Conservation (phyloP, 1,140 invertebrate genomes). For the Monomorium pharaonis region DNA sequence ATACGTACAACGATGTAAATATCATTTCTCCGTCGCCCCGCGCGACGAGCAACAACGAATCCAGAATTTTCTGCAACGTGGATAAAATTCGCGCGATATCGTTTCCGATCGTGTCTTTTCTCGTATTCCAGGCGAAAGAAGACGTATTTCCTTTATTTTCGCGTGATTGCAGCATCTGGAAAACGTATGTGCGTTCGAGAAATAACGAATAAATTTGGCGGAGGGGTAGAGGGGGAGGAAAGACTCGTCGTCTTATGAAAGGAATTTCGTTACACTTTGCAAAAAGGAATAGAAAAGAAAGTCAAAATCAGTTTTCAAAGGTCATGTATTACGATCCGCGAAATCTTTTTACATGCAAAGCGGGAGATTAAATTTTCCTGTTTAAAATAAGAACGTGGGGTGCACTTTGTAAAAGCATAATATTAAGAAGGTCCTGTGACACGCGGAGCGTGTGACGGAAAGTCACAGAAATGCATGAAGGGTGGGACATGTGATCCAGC, state of each 20-base stretch:
- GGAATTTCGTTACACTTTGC: background rate
- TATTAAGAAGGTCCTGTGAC: background rate
- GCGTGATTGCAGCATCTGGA: slow-evolving; percentile 2
- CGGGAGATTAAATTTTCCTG: slow-evolving; percentile 21
- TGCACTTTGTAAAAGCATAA: background rate
- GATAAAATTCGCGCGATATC: slow-evolving; percentile 25
- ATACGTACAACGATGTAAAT: slow-evolving; percentile 12
- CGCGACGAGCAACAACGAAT: slow-evolving; percentile 20
- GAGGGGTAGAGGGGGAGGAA: background rate
- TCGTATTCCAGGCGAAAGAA: background rate
- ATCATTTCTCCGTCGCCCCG: slow-evolving; percentile 10
- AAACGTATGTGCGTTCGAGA: slow-evolving; percentile 15
- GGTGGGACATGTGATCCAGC: background rate
- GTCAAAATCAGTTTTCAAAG: background rate
- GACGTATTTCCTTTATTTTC: slow-evolving; percentile 10
- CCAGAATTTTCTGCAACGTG: slow-evolving; percentile 24
- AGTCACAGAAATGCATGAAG: background rate
- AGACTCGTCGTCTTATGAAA: slow-evolving; percentile 19
- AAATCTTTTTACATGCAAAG: slow-evolving; percentile 9
- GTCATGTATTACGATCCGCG: slow-evolving; percentile 24
- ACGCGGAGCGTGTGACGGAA: background rate
- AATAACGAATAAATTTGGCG: slow-evolving; percentile 34
- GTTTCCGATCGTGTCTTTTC: slow-evolving; percentile 4
- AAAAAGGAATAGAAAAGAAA: background rate
- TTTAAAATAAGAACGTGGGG: slow-evolving; percentile 29